phyloP scores from a whole-genome alignment of 30 jellyfish, hydroid and myxozoan species.

The Cassiopea andromeda region DNA sequence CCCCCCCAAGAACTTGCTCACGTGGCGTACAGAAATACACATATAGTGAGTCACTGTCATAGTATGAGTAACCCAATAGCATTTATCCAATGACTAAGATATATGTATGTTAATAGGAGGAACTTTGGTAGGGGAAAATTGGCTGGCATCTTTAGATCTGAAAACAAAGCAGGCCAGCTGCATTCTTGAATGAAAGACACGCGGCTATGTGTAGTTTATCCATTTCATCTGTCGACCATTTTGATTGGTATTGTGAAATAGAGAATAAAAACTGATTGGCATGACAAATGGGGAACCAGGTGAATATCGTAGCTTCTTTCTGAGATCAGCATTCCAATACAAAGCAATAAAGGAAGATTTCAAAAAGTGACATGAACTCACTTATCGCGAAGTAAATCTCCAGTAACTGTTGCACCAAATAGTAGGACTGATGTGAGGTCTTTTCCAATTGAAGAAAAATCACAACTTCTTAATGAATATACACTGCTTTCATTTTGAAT shows the following conservation, averaged over 20 bases:
- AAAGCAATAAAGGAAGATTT: background rate
- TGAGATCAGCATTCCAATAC: background rate
- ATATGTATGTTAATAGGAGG: too few species aligned
- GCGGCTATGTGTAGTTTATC: too few species aligned
- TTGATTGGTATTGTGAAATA: background rate
- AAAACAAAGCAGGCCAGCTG: too few species aligned
- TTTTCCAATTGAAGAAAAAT: constrained; percentile 10
- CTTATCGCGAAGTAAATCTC: constrained; percentile 95
- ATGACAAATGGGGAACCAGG: background rate
- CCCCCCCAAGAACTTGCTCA: too few species aligned
- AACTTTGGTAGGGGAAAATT: too few species aligned
- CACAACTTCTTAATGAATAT: background rate
- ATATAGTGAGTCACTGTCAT: too few species aligned
- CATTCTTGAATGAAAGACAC: too few species aligned
- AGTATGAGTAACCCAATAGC: too few species aligned
- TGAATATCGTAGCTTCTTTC: background rate
- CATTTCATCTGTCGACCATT: background rate
- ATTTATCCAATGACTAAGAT: too few species aligned
- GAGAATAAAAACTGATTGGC: background rate
- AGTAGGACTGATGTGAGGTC: constrained; percentile 86
- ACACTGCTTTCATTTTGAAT: too few species aligned
- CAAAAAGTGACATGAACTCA: constrained; percentile 7
- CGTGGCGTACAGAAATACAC: too few species aligned
- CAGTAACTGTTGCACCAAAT: constrained; percentile 92
- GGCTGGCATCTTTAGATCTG: too few species aligned